Base-by-base conservation (phyloP, 1,140 invertebrate genomes). In the Lepidostoma basale region DNA sequence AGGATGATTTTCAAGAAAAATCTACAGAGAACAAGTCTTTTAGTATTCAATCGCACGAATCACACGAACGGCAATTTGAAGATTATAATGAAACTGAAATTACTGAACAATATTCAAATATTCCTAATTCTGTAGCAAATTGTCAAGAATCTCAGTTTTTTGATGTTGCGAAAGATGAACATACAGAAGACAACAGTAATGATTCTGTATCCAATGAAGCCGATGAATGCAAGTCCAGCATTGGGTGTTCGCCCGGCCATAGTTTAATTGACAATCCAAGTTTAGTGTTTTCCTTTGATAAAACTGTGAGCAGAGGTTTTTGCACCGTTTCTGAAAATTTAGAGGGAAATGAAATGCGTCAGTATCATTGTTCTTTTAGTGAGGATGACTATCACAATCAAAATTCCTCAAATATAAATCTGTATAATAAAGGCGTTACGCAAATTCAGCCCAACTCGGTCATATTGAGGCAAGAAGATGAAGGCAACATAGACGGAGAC, bases 391-490 rank as follows among this genome's bases (percentile, higher is more conserved):
- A 44, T 33, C 25, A 30, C 10, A 12, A 56, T 20, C 23, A 26
- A 30, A 66, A 66, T 47, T 36, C 52, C 6, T 36, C 36, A 2
- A 47, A 23, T 45, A 20, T 36, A 10, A 42, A 62, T 28, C 30
- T 66, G 39, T 65, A 59, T 36, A 58, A 52, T 36, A 59, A 59
- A 30, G 68, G 62, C 12, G 68, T 69, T 0, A 39, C 63, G 10
- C 68, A 69, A 49, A 45, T 69, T 22, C 68, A 69, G 49, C 62
- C 68, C 22, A 69, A 69, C 45, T 69, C 62, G 1, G 42, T 69
- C 4, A 69, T 62, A 44, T 33, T 69, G 10, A 16, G 62, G 28
- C 68, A 62, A 22, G 9, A 44, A 14, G 62, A 65, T 8, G 44
- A 49, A 23, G 58, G 28, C 12, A 68, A 62, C 26, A 42, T 62